A percentile compares a stretch with the other conserved stretches of the same genome.
These are phyloP conservation scores for Carpatolechia fugitivella DNA, from an alignment of 2,888 invertebrate genomes.

Conservation along the genomic window DNA sequence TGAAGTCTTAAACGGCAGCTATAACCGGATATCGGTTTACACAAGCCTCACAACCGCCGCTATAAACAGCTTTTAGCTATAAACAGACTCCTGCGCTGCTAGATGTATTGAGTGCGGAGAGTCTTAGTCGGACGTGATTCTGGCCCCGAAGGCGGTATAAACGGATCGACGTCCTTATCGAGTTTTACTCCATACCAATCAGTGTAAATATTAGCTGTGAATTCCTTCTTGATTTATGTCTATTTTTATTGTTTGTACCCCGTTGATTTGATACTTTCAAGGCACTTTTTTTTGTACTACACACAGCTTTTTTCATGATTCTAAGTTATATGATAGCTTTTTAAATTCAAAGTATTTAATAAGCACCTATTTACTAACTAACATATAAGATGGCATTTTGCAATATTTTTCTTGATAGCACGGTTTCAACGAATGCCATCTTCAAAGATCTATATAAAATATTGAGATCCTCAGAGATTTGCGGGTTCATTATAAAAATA, in stretches of 20 bases:
- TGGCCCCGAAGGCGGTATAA: conserved; percentile 44
- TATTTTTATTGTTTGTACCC: not conserved
- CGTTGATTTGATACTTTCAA: no score
- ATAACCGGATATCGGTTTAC: conserved; percentile 5
- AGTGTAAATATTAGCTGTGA: conserved; percentile 3
- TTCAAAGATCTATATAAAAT: no score
- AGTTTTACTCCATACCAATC: conserved; percentile 27
- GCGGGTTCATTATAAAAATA: no score
- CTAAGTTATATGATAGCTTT: no score
- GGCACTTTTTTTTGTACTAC: no score
- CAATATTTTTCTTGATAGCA: no score
- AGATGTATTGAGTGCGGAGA: not conserved
- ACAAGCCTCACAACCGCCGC: not conserved
- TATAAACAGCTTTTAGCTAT: conserved; percentile 4
- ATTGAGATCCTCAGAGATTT: no score
- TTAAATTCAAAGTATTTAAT: no score
- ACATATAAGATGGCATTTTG: no score
- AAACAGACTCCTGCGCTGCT: conserved; percentile 1
- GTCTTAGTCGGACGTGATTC: conserved; percentile 45
- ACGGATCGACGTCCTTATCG: conserved; percentile 42
- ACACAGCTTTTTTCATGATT: no score
- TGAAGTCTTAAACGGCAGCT: not conserved
- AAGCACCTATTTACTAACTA: no score
- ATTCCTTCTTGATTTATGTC: not conserved
- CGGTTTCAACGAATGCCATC: no score